Evolutionary conservation across 2,797 vertebrate genomes (phyloP).

Genomic region (Cheirogaleus major): DNA sequence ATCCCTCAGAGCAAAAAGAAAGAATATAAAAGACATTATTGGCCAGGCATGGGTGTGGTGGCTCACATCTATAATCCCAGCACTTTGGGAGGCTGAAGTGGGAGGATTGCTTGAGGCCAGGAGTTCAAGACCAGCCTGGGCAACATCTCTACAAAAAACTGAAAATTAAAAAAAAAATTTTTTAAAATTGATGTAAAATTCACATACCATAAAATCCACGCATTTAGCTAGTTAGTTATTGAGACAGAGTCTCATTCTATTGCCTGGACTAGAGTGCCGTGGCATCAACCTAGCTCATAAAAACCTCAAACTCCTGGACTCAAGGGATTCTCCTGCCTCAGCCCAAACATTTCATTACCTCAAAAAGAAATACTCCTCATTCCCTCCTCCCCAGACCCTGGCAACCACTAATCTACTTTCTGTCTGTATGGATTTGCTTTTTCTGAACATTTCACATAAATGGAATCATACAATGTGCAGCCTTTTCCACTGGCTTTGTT

Average conservation of each 20-base stretch:
- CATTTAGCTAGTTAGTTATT: not conserved
- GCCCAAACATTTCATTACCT: not conserved
- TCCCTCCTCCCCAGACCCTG: not conserved
- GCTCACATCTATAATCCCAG: no score
- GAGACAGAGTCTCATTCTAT: no score
- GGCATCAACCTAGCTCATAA: no score
- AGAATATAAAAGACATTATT: not conserved
- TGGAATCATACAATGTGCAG: not conserved
- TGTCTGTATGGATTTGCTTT: not conserved
- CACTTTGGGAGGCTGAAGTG: no score
- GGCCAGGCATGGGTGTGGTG: not conserved
- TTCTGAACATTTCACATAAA: not conserved
- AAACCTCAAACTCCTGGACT: no score
- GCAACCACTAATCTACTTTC: not conserved
- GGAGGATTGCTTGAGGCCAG: no score
- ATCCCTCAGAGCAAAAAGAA: not conserved
- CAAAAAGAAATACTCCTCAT: not conserved
- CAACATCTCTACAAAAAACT: no score
- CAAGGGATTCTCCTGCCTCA: no score
- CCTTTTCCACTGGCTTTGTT: not conserved
- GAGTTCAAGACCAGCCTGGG: no score
- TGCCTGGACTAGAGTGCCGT: no score
- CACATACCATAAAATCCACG: not conserved
- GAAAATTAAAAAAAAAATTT: no score
- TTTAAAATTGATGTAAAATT: not conserved